Evolutionary conservation across 2,888 invertebrate species (phyloP), one percentile per base, ranked within the genome.

Genomic region (Mantis religiosa): DNA sequence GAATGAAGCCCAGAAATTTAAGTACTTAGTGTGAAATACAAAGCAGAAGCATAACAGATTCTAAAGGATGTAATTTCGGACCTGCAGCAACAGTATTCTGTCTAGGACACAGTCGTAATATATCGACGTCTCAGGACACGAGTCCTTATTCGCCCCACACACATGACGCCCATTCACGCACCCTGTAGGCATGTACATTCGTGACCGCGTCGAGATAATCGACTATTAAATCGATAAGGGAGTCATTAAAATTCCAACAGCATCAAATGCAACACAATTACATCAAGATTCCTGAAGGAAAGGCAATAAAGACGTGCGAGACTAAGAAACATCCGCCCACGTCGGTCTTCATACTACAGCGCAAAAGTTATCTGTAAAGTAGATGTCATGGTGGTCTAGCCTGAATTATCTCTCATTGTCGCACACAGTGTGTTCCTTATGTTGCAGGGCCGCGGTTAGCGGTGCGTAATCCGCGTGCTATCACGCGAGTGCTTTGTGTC

Each of bases 171-270:
- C 54, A 25, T 71, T 20, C 54, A 71, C 41, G 41, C 54, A 71
- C 54, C 54, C 54, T 71, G 8, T 41, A 41, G 41, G 41, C 41
- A 71, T 15, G 54, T 71, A 86, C 28, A 81, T 86, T 81, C 86
- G 86, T 86, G 86, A 86, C 86, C 86, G 15, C 86, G 81, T 86
- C 86, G 30, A 86, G 71, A 86, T 86, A 71, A 86, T 86, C 71
- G 81, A 81, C 86, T 30, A 86, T 86, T 86, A 86, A 71, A 86
- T 86, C 54, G 86, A 81, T 86, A 86, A 86, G 86, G 25, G 9
- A 71, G 81, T 86, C 54, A 28, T 86, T 86, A 86, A 25, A 47
- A 86, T 86, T 28, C 86, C 28, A 28, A 15, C 28, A 28, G 81
- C 86, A 54, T 86, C 86, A 81, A 6, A 86, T 71, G 71, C 15